Evolutionary conservation across 1,140 invertebrate genomes (phyloP).

Genomic region (Radopholus similis): DNA sequence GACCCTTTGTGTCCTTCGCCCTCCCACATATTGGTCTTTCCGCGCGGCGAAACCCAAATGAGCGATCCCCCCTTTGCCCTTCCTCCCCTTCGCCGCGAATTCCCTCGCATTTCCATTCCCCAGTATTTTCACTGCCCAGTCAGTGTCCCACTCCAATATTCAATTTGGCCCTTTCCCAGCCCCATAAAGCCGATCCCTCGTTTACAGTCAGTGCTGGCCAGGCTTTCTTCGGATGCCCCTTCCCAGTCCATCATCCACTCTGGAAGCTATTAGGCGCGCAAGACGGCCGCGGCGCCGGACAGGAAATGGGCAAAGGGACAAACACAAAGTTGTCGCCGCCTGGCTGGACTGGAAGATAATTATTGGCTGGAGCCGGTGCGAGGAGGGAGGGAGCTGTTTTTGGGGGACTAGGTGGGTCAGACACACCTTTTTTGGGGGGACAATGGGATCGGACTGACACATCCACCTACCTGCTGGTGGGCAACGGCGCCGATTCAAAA

Average conservation of each 20-base stretch:
- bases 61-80: neutral
- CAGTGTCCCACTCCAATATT: neutral
- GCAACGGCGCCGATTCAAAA: neutral
- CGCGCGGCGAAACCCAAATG: slow-evolving; percentile 6
- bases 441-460: neutral
- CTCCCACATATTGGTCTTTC: slow-evolving; percentile 1
- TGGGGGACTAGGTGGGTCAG: neutral
- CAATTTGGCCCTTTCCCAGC: too few species aligned
- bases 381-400: neutral
- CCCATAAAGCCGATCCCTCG: too few species aligned
- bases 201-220: too few species aligned
- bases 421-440: neutral
- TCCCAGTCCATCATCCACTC: neutral
- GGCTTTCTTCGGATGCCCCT: neutral
- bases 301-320: neutral
- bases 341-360: neutral
- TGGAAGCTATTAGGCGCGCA: neutral
- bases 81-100: neutral
- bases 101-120: neutral
- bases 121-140: slow-evolving; percentile 3
- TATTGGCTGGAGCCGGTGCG: neutral
- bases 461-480: neutral
- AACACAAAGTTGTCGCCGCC: neutral
- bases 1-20: slow-evolving; percentile 2
- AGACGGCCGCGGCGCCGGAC: neutral